These are phyloP conservation scores for Laticauda colubrina DNA, from an alignment of 2,113 vertebrate genomes.

Conservation along the genomic window DNA sequence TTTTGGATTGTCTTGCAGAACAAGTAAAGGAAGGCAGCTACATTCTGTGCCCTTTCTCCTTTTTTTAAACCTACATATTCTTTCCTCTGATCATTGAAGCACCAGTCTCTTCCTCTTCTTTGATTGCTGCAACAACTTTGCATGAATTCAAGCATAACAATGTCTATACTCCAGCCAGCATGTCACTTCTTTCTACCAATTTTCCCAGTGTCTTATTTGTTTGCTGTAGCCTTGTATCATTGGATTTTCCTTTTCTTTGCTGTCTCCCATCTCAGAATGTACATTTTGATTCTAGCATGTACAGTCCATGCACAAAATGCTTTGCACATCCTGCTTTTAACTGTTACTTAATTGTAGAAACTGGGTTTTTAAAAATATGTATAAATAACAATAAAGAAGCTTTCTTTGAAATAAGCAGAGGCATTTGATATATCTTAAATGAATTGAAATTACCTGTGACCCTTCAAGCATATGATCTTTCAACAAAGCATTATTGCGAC, in stretches of 20 bases:
- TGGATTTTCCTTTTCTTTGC: neutral
- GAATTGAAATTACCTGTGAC: conserved; percentile 74
- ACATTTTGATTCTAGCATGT: neutral
- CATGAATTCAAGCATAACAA: neutral
- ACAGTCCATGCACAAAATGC: neutral
- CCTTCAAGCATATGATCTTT: conserved; percentile 89
- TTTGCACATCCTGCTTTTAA: neutral
- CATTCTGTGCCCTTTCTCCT: neutral
- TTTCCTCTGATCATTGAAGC: neutral
- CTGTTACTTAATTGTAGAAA: neutral
- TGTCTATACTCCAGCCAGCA: neutral
- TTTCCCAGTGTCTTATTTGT: neutral
- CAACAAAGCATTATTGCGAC: conserved; percentile 77
- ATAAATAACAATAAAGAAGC: neutral
- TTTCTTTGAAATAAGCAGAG: neutral
- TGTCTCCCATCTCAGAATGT: neutral
- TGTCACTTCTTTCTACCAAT: neutral
- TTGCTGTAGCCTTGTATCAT: neutral
- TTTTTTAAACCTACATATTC: neutral
- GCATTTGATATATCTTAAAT: neutral
- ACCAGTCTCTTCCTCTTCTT: neutral
- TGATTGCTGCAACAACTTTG: neutral
- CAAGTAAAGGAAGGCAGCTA: neutral
- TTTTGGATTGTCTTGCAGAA: neutral
- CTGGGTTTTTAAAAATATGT: neutral